These are phyloP conservation scores for Mycetomoellerius zeteki DNA, from an alignment of 1,140 invertebrate genomes.

Conservation along the genomic window DNA sequence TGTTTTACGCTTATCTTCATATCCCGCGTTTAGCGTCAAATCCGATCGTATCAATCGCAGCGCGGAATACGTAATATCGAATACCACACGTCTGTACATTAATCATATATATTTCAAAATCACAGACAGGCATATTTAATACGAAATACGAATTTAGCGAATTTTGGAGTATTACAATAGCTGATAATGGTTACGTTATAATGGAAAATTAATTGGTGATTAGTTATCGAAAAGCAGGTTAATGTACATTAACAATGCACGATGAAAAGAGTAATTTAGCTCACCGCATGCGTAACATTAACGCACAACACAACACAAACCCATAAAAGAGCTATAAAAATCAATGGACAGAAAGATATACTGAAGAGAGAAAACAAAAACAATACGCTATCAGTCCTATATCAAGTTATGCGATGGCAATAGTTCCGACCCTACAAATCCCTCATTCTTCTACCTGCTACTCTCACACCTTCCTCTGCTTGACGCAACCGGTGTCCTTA, in stretches of 20 bases:
- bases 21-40: conserved; percentile 42
- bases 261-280: conserved; percentile 13
- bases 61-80: not conserved
- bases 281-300: not conserved
- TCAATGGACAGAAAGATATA: not conserved
- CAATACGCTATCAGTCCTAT: conserved; percentile 26
- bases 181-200: not conserved
- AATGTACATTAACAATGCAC: conserved; percentile 14
- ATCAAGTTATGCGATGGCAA: conserved; percentile 21
- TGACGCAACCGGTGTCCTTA: conserved; percentile 55
- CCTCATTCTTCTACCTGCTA: conserved; percentile 39
- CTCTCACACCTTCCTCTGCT: conserved; percentile 26
- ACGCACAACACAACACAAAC: not conserved
- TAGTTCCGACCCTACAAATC: not conserved
- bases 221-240: conserved; percentile 30
- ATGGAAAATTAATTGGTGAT: conserved; percentile 32
- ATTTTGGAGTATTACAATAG: conserved; percentile 13
- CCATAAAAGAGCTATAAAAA: conserved; percentile 21
- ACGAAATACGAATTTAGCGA: conserved; percentile 37
- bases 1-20: conserved; percentile 21
- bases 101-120: conserved; percentile 31
- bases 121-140: not conserved
- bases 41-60: conserved; percentile 30
- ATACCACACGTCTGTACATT: not conserved
- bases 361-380: conserved; percentile 38